These are phyloP conservation scores for Aphidius gifuensis DNA, from an alignment of 1,140 invertebrate species.

Conservation along the genomic window DNA sequence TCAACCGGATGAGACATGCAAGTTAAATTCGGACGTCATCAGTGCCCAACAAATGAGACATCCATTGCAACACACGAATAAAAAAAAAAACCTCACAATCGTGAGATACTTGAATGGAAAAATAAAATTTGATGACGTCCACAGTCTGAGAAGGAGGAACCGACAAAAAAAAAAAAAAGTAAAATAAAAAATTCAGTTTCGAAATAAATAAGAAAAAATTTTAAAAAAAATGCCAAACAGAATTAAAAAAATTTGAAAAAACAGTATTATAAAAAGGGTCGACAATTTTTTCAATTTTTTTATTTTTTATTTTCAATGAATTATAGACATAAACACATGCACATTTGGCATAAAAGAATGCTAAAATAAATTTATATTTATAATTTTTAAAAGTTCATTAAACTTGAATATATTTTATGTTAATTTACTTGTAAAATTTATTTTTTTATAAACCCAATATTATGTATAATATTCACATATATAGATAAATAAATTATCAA, in stretches of 20 bases:
- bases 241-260: not conserved
- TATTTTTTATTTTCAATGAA: not conserved
- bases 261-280: not conserved
- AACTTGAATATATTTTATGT: not conserved
- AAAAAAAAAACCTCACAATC: slow-evolving; percentile 15
- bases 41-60: too few relatives aligned
- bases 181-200: too few relatives aligned
- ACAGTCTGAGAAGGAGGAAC: slow-evolving; percentile 1
- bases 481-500: not conserved
- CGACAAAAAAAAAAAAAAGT: slow-evolving; percentile 3
- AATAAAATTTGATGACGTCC: slow-evolving; percentile 26
- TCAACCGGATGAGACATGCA: too few relatives aligned
- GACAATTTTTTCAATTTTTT: slow-evolving; percentile 1
- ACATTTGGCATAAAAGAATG: not conserved
- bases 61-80: too few relatives aligned
- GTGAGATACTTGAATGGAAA: slow-evolving; percentile 27
- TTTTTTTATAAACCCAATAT: too few relatives aligned
- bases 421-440: not conserved
- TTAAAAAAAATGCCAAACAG: too few relatives aligned
- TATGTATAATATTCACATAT: too few relatives aligned
- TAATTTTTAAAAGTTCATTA: slow-evolving; percentile 1
- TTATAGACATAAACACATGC: slow-evolving; percentile 13
- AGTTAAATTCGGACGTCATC: too few relatives aligned
- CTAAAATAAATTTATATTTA: slow-evolving; percentile 15
- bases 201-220: slow-evolving; percentile 4